These are phyloP conservation scores for Pelodytes ibericus DNA, from an alignment of 2,797 vertebrate genomes.

Conservation along the genomic window DNA sequence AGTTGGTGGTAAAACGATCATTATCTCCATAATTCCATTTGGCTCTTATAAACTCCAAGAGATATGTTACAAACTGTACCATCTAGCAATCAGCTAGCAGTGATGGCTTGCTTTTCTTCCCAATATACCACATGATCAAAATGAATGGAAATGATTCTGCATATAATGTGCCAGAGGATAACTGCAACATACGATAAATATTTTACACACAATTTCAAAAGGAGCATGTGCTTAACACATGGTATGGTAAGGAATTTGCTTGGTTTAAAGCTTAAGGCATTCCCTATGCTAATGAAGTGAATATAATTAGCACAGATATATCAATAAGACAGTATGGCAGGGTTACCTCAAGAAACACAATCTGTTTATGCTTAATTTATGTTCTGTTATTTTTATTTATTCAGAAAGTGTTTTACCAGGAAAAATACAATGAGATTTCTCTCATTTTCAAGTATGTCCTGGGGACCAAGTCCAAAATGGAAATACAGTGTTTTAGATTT, in stretches of 20 bases:
- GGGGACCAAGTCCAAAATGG: too few relatives aligned
- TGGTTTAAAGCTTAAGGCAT: constrained; percentile 62
- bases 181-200: constrained; percentile 74
- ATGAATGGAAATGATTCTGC: constrained; percentile 64
- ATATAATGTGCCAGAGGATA: constrained; percentile 66
- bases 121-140: constrained; percentile 65
- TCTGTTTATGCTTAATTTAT: too few relatives aligned
- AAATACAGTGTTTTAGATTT: too few relatives aligned
- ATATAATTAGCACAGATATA: constrained; percentile 61
- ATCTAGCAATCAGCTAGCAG: constrained; percentile 21
- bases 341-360: too few relatives aligned
- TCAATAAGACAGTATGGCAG: constrained; percentile 39
- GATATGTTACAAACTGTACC: not conserved
- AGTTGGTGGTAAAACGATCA: too few relatives aligned
- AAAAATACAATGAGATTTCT: too few relatives aligned
- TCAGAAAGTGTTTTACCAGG: too few relatives aligned
- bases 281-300: constrained; percentile 48
- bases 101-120: constrained; percentile 60
- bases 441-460: too few relatives aligned
- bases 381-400: too few relatives aligned
- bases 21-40: too few relatives aligned
- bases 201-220: constrained; percentile 77
- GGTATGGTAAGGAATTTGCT: constrained; percentile 70
- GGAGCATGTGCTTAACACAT: constrained; percentile 69
- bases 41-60: too few relatives aligned